phyloP scores from a whole-genome alignment of 2,113 vertebrate species.

The Tiliqua scincoides region DNA sequence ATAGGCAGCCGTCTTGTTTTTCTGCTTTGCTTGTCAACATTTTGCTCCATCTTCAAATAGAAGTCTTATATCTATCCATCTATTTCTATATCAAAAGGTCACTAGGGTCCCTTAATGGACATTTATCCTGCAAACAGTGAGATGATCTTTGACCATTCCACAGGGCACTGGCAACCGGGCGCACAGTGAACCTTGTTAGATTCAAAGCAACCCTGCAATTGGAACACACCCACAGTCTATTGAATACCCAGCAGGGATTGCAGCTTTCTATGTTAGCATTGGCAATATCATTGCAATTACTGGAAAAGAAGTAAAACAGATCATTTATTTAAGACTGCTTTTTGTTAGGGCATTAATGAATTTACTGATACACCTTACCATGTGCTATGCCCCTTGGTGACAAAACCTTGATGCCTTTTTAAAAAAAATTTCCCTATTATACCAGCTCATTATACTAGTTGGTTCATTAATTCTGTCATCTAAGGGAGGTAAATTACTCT shows the following conservation, averaged over 20 bases:
- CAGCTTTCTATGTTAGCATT: background rate
- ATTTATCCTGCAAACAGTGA: background rate
- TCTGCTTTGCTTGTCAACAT: slow-evolving; percentile 25
- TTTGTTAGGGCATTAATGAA: slow-evolving; percentile 32
- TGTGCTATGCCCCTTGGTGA: slow-evolving; percentile 9
- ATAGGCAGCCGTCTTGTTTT: background rate
- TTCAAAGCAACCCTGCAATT: background rate
- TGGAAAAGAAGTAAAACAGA: slow-evolving; percentile 13
- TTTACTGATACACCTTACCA: slow-evolving; percentile 16
- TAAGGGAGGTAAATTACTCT: rapidly evolving
- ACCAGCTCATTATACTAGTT: slow-evolving; percentile 17
- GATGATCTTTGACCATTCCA: slow-evolving; percentile 6
- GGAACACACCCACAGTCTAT: background rate
- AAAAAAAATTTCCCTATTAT: slow-evolving; percentile 12
- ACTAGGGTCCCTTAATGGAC: background rate
- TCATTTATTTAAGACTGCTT: slow-evolving; percentile 17
- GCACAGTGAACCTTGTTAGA: background rate
- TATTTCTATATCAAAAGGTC: background rate
- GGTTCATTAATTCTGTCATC: slow-evolving; percentile 22
- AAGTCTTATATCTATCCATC: background rate
- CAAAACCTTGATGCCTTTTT: background rate
- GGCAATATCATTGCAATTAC: slow-evolving; percentile 13
- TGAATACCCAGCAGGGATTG: background rate
- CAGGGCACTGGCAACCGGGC: rapidly evolving
- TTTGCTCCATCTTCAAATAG: slow-evolving; percentile 1